Evolutionary conservation across 2,797 vertebrate genomes (phyloP).

Genomic region (Lateolabrax maculatus): DNA sequence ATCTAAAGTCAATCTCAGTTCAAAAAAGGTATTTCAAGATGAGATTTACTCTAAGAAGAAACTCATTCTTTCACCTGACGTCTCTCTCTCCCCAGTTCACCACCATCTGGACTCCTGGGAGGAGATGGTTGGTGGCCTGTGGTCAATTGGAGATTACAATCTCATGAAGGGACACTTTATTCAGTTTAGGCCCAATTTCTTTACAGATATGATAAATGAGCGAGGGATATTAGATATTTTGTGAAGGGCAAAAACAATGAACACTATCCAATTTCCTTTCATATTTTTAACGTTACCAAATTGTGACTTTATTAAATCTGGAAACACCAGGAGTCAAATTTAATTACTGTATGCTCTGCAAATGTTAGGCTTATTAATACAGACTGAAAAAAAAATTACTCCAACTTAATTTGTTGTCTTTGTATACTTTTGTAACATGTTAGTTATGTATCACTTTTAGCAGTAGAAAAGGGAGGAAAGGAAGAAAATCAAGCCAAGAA

Average conservation of each 20-base stretch:
- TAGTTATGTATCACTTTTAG: no score
- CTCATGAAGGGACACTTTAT: conserved; percentile 33
- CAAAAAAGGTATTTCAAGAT: conserved; percentile 27
- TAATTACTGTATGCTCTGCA: conserved; percentile 27
- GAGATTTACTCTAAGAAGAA: conserved; percentile 34
- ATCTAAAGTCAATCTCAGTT: conserved; percentile 55
- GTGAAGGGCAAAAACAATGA: conserved; percentile 26
- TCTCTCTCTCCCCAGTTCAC: conserved; percentile 5
- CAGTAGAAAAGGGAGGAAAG: no score
- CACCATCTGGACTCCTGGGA: conserved; percentile 9
- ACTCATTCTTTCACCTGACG: conserved; percentile 15
- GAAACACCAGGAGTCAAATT: conserved; percentile 28
- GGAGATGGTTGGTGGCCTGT: conserved; percentile 4
- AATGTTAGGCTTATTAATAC: conserved; percentile 23
- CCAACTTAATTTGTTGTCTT: no score
- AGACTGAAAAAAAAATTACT: not conserved
- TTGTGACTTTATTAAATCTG: conserved; percentile 40
- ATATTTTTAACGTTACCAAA: conserved; percentile 21
- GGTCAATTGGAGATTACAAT: conserved; percentile 29
- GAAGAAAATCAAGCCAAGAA: no score
- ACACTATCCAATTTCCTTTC: conserved; percentile 44
- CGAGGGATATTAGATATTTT: conserved; percentile 47
- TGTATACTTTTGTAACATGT: no score
- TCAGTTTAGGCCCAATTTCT: conserved; percentile 32
- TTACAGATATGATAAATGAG: conserved; percentile 50